Evolutionary conservation across 2,797 vertebrate genomes (phyloP), one percentile per base, ranked within the genome.

Genomic region (Falco cherrug): DNA sequence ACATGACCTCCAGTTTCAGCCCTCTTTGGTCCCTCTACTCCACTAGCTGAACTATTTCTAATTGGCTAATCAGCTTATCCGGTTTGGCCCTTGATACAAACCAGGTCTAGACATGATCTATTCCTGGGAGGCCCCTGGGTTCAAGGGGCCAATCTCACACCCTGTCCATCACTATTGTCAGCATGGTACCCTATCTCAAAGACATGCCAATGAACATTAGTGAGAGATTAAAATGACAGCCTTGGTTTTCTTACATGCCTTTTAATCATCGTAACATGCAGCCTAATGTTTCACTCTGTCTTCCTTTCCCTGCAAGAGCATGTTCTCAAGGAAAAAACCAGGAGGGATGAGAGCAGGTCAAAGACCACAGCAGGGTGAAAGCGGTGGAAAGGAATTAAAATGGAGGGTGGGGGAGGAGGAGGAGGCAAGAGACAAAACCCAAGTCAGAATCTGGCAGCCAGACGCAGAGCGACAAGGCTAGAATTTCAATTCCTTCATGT

Each of bases 231-330:
- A 96, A 94, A 79, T 48, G 88, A 89, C 96, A 96, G 94, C 78
- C 94, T 97, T 97, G 90, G 76, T 97, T 96, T 95, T 95, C 95
- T 98, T 96, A 94, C 95, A 95, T 97, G 86, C 91, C 93, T 96
- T 97, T 97, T 98, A 97, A 97, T 97, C 96, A 84, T 97, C 39
- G 54, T 90, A 96, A 97, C 95, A 97, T 92, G 92, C 92, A 92
- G 91, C 96, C 92, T 97, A 97, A 96, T 94, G 93, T 97, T 97
- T 97, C 97, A 95, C 90, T 97, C 91, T 96, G 96, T 82, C 92
- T 96, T 95, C 95, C 93, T 94, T 95, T 68, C 89, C 76, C 92
- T 90, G 64, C 60, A 80, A 93, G 53, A 60, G 25, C 88, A 84
- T 95, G 90, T 92, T 91, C 74, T 91, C 87, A 94, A 94, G 92